Percentiles rank a stretch among this genome's conserved stretches.
These are phyloP conservation scores for Drosophila quinaria DNA, from an alignment of 2,888 invertebrate species.

Conservation along the genomic window DNA sequence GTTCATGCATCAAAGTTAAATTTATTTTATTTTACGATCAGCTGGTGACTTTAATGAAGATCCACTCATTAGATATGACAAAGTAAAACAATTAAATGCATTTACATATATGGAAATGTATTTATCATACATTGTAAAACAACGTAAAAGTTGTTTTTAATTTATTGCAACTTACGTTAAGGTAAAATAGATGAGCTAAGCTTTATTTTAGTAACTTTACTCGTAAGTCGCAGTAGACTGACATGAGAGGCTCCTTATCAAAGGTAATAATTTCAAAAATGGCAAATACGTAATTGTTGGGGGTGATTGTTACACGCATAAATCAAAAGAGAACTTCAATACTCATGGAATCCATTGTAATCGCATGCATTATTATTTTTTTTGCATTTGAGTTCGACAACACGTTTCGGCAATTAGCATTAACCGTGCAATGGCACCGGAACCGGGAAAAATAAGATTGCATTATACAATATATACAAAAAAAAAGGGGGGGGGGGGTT, in stretches of 20 bases:
- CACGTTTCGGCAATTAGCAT: slow-evolving; percentile 50
- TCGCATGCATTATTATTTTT: slow-evolving; percentile 5
- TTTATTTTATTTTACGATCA: neutral
- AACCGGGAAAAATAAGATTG: slow-evolving; percentile 36
- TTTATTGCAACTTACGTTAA: slow-evolving; percentile 1
- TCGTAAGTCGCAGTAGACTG: slow-evolving; percentile 6
- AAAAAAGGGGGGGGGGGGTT: no score
- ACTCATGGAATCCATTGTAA: slow-evolving; percentile 3
- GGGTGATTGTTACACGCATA: neutral
- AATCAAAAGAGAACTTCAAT: slow-evolving; percentile 1
- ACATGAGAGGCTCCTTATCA: slow-evolving; percentile 7
- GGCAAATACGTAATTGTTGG: neutral
- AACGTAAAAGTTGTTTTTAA: slow-evolving; percentile 3
- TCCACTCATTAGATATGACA: neutral
- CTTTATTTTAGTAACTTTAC: slow-evolving; percentile 1
- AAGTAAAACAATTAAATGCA: neutral
- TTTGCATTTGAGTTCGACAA: slow-evolving; percentile 17
- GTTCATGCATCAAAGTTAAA: neutral
- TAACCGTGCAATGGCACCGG: slow-evolving; percentile 55
- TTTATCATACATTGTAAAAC: slow-evolving; percentile 11
- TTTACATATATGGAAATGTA: neutral
- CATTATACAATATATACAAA: slow-evolving; percentile 5
- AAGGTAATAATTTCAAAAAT: slow-evolving; percentile 2
- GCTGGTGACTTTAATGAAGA: slow-evolving; percentile 3
- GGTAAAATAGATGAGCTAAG: slow-evolving; percentile 5